These are phyloP conservation scores for Triops cancriformis DNA, from an alignment of 1,140 invertebrate species.

Conservation along the genomic window DNA sequence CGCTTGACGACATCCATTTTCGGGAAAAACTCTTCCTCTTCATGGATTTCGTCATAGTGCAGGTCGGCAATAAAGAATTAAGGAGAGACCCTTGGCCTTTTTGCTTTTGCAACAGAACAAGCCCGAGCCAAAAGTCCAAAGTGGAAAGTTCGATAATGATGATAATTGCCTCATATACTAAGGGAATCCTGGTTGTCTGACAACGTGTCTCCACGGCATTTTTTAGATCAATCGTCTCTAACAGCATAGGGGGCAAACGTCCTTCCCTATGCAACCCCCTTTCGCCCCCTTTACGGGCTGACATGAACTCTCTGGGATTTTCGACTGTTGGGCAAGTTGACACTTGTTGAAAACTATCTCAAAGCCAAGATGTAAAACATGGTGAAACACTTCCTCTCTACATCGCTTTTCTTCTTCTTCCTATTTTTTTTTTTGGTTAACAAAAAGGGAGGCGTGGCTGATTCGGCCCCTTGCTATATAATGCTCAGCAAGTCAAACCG, in stretches of 20 bases:
- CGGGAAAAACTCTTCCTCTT: background rate
- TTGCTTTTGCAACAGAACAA: background rate
- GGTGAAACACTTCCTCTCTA: background rate
- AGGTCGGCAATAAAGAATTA: background rate
- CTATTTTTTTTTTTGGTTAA: background rate
- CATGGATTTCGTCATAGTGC: background rate
- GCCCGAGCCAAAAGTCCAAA: background rate
- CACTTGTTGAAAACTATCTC: background rate
- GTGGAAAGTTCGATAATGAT: background rate
- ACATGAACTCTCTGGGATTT: background rate
- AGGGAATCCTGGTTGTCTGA: background rate
- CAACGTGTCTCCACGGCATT: background rate
- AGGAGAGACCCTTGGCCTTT: background rate
- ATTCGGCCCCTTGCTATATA: background rate
- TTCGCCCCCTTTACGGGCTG: background rate
- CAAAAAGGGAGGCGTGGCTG: constrained; percentile 3
- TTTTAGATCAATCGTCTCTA: background rate
- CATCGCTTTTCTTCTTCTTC: background rate
- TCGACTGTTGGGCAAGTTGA: background rate
- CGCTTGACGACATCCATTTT: constrained; percentile 7
- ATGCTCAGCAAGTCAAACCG: background rate
- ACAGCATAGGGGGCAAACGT: background rate
- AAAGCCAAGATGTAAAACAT: background rate
- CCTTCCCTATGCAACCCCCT: background rate
- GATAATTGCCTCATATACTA: background rate